These are phyloP conservation scores for Acronicta leporina DNA, from an alignment of 2,888 invertebrate species.

Conservation along the genomic window DNA sequence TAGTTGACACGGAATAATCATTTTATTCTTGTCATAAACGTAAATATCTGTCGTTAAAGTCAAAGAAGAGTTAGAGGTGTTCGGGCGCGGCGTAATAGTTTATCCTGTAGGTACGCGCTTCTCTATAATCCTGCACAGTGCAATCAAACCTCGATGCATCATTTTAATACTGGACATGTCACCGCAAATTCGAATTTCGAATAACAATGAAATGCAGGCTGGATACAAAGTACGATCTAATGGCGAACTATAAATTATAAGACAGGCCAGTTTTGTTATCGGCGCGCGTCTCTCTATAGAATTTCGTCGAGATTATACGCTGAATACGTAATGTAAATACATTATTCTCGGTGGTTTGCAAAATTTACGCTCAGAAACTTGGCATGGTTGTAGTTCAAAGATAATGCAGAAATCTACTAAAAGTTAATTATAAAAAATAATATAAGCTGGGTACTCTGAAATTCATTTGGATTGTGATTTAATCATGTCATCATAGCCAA, in stretches of 20 bases:
- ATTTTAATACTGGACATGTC: conserved; percentile 87
- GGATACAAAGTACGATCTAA: conserved; percentile 79
- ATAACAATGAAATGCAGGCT: conserved; percentile 85
- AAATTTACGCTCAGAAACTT: conserved; percentile 34
- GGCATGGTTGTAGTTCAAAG: conserved; percentile 11
- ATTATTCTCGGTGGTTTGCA: conserved; percentile 67
- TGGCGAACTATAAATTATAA: conserved; percentile 84
- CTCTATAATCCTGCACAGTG: conserved; percentile 43
- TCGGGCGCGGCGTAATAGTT: conserved; percentile 41
- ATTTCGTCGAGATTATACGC: conserved; percentile 84
- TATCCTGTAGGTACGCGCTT: conserved; percentile 47
- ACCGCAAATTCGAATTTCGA: conserved; percentile 85
- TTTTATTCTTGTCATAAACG: conserved; percentile 59
- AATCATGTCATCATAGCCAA: neutral
- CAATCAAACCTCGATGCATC: conserved; percentile 86
- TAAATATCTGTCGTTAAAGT: conserved; percentile 62
- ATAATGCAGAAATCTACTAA: neutral
- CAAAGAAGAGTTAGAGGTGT: conserved; percentile 55
- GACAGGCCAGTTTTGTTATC: conserved; percentile 82
- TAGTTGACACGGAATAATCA: conserved; percentile 46
- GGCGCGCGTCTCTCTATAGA: conserved; percentile 77
- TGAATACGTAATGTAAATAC: conserved; percentile 81
- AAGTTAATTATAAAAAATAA: neutral
- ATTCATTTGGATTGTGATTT: neutral
- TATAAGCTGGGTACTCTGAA: neutral